Conservation (phyloP, 2,113 vertebrate species). For the Oryzias celebensis region DNA sequence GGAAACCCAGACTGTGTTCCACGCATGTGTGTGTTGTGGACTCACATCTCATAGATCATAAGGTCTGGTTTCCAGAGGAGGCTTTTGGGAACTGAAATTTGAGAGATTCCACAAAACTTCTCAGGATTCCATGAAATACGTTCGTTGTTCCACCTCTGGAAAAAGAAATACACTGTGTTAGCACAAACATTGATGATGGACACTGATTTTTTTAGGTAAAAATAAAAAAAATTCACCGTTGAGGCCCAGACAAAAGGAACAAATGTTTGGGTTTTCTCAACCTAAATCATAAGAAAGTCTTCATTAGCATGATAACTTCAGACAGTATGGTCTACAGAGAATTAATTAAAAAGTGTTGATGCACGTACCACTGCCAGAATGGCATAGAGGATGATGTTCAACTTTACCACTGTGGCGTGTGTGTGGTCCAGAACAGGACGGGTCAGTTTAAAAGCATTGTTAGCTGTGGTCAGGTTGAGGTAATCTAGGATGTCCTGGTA, state of each 20-base stretch:
- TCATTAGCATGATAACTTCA: neutral
- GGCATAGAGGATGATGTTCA: conserved; percentile 63
- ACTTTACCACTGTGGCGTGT: conserved; percentile 41
- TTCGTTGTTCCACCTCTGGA: conserved; percentile 64
- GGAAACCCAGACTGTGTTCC: neutral
- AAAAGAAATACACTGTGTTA: neutral
- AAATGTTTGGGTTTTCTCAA: conserved; percentile 73
- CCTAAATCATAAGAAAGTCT: conserved; percentile 35
- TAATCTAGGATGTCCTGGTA: conserved; percentile 68
- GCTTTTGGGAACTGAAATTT: conserved; percentile 49
- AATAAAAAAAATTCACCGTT: conserved; percentile 43
- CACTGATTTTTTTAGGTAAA: neutral
- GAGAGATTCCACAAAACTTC: conserved; percentile 67
- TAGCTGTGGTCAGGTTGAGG: conserved; percentile 66
- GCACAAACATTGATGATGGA: neutral
- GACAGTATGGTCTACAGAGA: neutral
- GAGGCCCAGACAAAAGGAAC: conserved; percentile 60
- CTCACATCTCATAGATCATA: conserved; percentile 66
- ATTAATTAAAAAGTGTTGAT: neutral
- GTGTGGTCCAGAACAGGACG: conserved; percentile 70
- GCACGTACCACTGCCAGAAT: conserved; percentile 69
- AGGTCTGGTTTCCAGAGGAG: conserved; percentile 68
- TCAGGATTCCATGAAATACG: conserved; percentile 63
- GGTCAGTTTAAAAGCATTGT: conserved; percentile 38
- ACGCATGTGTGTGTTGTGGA: neutral